phyloP scores from a whole-genome alignment of 2,797 vertebrate genomes.

The Poeciliopsis presidionis region DNA sequence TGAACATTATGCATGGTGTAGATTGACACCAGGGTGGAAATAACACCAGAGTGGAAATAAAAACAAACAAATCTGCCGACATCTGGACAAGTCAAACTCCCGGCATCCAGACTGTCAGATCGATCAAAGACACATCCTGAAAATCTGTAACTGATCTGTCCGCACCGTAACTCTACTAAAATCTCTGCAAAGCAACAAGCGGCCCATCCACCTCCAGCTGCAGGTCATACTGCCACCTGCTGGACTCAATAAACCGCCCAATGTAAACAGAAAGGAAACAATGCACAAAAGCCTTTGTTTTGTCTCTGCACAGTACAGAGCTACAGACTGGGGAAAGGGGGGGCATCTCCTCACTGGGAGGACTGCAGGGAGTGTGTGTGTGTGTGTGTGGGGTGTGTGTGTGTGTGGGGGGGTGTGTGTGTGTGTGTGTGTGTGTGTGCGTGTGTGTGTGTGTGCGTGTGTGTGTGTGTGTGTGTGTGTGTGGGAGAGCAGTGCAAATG shows the following conservation, averaged over 20 bases:
- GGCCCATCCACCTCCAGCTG: not conserved
- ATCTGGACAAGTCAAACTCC: not conserved
- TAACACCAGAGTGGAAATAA: not conserved
- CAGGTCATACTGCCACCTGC: conserved; percentile 2
- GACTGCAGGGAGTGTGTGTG: not conserved
- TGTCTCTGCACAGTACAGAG: not conserved
- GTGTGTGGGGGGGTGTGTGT: not conserved
- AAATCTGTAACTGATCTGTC: not conserved
- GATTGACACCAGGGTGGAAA: not conserved
- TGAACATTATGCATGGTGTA: not conserved
- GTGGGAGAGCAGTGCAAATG: not conserved
- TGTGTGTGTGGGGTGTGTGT: not conserved
- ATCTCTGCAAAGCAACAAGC: not conserved
- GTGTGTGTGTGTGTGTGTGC: not conserved
- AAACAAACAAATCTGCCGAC: not conserved
- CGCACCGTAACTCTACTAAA: not conserved
- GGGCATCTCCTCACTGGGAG: not conserved
- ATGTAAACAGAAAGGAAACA: conserved; percentile 4
- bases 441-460: not conserved
- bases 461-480: not conserved
- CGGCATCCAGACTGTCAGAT: not conserved
- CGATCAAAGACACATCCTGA: not conserved
- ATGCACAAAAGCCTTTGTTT: not conserved
- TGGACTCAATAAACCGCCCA: not conserved
- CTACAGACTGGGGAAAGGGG: not conserved